Conservation (phyloP, 2,113 vertebrate species). For the Noturus placidus region DNA sequence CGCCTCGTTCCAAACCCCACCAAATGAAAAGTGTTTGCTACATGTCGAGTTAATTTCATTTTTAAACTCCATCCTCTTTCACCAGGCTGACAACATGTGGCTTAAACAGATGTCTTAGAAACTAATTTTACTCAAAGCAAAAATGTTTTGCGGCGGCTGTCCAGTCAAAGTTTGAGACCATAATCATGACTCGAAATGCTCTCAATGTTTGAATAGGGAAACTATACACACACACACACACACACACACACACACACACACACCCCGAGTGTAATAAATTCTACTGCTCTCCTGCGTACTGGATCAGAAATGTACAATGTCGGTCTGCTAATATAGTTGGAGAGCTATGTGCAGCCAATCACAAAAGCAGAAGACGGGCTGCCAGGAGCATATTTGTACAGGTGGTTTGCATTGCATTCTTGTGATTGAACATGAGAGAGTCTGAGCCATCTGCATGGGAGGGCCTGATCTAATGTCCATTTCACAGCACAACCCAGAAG, state of each 20-base stretch:
- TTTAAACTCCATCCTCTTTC: constrained; percentile 29
- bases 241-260: neutral
- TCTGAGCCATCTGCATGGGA: constrained; percentile 52
- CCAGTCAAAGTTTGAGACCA: constrained; percentile 13
- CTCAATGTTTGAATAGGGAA: neutral
- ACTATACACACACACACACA: neutral
- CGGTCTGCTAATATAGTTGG: constrained; percentile 22
- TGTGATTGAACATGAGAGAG: constrained; percentile 48
- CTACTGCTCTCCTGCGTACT: neutral
- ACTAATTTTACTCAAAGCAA: constrained; percentile 34
- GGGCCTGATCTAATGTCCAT: constrained; percentile 55
- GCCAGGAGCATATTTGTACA: constrained; percentile 56
- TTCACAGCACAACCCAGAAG: constrained; percentile 56
- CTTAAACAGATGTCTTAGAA: constrained; percentile 34
- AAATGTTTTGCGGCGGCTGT: constrained; percentile 25
- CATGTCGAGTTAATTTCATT: constrained; percentile 23
- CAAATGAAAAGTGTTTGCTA: constrained; percentile 12
- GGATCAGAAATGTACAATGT: constrained; percentile 12
- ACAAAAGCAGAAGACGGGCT: constrained; percentile 1
- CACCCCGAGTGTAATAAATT: neutral
- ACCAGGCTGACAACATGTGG: constrained; percentile 10
- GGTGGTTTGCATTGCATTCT: constrained; percentile 59
- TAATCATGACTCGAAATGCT: constrained; percentile 18
- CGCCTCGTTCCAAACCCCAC: constrained; percentile 21
- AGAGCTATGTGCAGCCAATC: constrained; percentile 25